phyloP scores from a whole-genome alignment of 2,113 vertebrate genomes.

The Montifringilla adamsi region DNA sequence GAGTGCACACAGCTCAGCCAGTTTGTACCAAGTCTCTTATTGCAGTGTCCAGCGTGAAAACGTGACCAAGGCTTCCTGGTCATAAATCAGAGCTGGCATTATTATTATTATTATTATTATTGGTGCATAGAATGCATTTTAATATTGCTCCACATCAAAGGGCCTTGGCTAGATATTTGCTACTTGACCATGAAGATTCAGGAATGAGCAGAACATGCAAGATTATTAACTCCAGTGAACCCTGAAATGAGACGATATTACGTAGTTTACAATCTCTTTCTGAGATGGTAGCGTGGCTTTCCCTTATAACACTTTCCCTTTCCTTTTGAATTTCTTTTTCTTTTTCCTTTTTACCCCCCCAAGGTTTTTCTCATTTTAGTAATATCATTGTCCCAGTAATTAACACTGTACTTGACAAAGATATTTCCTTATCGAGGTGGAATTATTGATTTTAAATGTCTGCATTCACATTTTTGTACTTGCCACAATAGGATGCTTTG shows the following conservation, averaged over 20 bases:
- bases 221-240: conserved; percentile 54
- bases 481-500: not conserved
- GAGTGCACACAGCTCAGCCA: not conserved
- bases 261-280: not conserved
- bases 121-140: not conserved
- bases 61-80: fast-evolving
- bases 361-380: not conserved
- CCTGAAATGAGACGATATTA: conserved; percentile 48
- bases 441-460: not conserved
- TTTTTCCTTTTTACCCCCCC: not conserved
- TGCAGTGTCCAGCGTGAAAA: not conserved
- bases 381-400: not conserved
- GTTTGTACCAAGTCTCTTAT: not conserved
- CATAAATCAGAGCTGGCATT: not conserved
- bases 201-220: conserved; percentile 25
- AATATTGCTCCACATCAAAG: conserved; percentile 4
- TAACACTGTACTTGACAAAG: not conserved
- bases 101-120: not conserved
- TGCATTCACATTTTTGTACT: not conserved
- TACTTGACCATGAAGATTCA: conserved; percentile 27
- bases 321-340: not conserved
- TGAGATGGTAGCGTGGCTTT: not conserved
- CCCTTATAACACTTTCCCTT: not conserved
- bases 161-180: not conserved
- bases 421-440: not conserved